Evolutionary conservation across 2,888 invertebrate genomes (phyloP).

Genomic region (Rotaria magnacalcarata): DNA sequence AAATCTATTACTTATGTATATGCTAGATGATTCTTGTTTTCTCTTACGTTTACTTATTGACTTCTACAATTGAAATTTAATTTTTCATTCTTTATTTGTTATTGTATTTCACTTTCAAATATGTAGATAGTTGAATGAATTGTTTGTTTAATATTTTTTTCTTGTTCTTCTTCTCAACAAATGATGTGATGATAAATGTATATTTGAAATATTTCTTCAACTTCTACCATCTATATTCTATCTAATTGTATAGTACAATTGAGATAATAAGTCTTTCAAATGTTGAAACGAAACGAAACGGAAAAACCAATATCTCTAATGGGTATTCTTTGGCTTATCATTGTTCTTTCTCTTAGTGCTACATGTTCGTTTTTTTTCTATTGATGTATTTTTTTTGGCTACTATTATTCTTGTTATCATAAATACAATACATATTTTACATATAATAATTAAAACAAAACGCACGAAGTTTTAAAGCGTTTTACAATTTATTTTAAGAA

Average conservation of each 20-base stretch:
- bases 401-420: slow-evolving; percentile 8
- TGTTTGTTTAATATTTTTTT: neutral
- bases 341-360: neutral
- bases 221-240: neutral
- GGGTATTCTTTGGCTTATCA: neutral
- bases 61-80: neutral
- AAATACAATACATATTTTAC: slow-evolving; percentile 13
- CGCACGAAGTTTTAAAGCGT: no score
- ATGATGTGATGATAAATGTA: neutral
- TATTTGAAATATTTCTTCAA: neutral
- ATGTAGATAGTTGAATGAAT: neutral
- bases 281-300: neutral
- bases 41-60: neutral
- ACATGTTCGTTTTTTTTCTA: neutral
- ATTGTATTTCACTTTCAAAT: neutral
- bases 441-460: neutral
- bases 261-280: neutral
- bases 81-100: neutral
- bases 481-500: no score
- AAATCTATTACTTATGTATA: neutral
- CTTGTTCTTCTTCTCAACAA: neutral
- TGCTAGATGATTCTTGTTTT: neutral
- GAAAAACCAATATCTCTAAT: neutral
- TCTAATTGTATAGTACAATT: neutral
- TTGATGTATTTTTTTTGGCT: neutral